These are phyloP conservation scores for Cassiopea xamachana DNA, from an alignment of 30 jellyfish, hydroid and myxozoan species.

Conservation along the genomic window DNA sequence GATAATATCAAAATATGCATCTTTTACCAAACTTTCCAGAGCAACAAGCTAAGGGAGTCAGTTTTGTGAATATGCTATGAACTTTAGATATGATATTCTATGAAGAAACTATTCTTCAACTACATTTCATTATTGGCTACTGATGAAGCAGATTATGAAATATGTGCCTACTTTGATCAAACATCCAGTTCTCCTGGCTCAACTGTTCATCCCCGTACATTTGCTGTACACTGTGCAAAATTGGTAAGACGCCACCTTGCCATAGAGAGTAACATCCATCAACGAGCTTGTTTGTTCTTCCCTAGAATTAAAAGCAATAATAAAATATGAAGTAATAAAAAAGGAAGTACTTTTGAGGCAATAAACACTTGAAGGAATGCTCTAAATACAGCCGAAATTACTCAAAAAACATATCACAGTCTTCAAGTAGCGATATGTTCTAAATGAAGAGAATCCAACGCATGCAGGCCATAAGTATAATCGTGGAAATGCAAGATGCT, in stretches of 20 bases:
- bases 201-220: constrained; percentile 89
- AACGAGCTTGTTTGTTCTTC: constrained; percentile 90
- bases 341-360: background rate
- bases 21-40: too few relatives aligned
- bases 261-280: constrained; percentile 98
- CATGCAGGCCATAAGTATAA: too few relatives aligned
- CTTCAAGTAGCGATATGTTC: too few relatives aligned
- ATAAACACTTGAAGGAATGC: too few relatives aligned
- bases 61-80: too few relatives aligned
- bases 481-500: too few relatives aligned
- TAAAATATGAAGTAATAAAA: background rate
- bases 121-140: background rate
- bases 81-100: too few relatives aligned
- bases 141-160: background rate
- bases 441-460: too few relatives aligned
- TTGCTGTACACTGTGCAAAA: constrained; percentile 87
- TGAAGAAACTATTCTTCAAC: background rate
- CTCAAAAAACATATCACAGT: too few relatives aligned
- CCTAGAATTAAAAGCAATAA: constrained; percentile 52
- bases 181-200: constrained; percentile 92
- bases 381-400: too few relatives aligned
- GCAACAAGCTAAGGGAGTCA: too few relatives aligned
- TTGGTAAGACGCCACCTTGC: constrained; percentile 98
- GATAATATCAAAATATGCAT: too few relatives aligned
- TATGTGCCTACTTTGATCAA: constrained; percentile 77